Evolutionary conservation across 1,140 invertebrate genomes (phyloP).

Genomic region (Bursaphelenchus mucronatus): DNA sequence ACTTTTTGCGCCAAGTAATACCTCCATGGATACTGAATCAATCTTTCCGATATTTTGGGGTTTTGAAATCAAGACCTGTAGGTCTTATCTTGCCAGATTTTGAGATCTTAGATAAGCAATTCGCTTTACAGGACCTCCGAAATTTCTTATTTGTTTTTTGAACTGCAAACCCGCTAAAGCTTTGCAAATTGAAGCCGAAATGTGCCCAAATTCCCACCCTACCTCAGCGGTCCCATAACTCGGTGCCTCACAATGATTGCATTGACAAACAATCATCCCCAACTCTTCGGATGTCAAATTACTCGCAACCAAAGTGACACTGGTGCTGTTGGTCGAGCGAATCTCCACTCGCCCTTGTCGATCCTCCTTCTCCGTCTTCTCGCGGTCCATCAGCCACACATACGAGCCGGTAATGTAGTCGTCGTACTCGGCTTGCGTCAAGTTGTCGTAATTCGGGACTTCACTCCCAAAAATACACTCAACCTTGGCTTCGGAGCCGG

Average conservation of each 20-base stretch:
- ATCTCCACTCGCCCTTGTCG: background rate
- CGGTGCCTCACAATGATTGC: constrained; percentile 1
- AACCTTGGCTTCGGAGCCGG: background rate
- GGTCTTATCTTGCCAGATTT: too few relatives aligned
- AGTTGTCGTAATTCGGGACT: background rate
- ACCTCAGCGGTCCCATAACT: background rate
- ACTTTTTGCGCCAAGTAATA: too few relatives aligned
- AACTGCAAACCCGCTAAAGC: too few relatives aligned
- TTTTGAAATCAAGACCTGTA: too few relatives aligned
- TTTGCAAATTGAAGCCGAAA: too few relatives aligned
- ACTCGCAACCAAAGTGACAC: background rate
- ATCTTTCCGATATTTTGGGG: too few relatives aligned
- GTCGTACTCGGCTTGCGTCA: background rate
- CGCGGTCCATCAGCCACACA: constrained; percentile 4
- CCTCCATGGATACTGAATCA: too few relatives aligned
- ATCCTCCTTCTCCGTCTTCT: constrained; percentile 1
- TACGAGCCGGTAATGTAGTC: background rate
- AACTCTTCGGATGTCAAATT: constrained; percentile 4
- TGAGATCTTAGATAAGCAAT: too few relatives aligned
- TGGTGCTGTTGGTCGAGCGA: background rate
- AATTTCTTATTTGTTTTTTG: too few relatives aligned
- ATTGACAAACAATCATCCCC: constrained; percentile 14
- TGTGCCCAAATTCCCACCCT: background rate
- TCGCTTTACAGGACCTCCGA: too few relatives aligned
- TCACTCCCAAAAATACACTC: background rate